These are phyloP conservation scores for Ischnus inquisitorius DNA, from an alignment of 2,888 invertebrate genomes.

Conservation along the genomic window DNA sequence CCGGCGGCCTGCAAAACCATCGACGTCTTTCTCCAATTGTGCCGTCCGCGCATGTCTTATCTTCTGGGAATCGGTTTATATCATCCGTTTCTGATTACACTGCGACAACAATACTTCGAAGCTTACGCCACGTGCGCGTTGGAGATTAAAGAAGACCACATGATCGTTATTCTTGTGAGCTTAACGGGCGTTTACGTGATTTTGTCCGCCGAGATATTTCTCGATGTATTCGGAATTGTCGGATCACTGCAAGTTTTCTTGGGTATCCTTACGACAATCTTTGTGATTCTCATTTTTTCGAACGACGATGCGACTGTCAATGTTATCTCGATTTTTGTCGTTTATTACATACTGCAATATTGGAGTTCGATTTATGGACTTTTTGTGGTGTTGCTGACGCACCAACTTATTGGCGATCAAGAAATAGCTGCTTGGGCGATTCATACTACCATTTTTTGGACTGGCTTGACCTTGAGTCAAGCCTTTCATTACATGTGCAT, in stretches of 20 bases:
- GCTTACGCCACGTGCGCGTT: constrained; percentile 40
- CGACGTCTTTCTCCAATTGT: constrained; percentile 55
- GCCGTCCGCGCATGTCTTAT: constrained; percentile 56
- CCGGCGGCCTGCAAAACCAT: constrained; percentile 46
- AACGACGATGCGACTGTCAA: neutral
- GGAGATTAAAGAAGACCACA: constrained; percentile 2
- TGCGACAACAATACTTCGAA: constrained; percentile 40
- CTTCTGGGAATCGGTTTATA: constrained; percentile 51
- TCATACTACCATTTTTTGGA: constrained; percentile 26
- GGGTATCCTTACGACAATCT: constrained; percentile 13
- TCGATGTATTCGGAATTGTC: constrained; percentile 32
- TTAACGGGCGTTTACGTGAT: constrained; percentile 40
- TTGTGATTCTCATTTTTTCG: constrained; percentile 17
- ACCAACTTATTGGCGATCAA: constrained; percentile 52
- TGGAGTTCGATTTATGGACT: constrained; percentile 50
- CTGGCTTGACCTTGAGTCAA: constrained; percentile 40
- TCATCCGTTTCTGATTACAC: constrained; percentile 43
- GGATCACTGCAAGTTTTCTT: constrained; percentile 27
- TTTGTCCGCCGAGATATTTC: constrained; percentile 50
- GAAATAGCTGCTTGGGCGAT: constrained; percentile 56
- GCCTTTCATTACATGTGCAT: constrained; percentile 55
- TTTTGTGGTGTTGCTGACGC: constrained; percentile 30
- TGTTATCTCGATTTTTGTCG: constrained; percentile 16
- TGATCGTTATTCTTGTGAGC: constrained; percentile 24
- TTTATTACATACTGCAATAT: constrained; percentile 41